phyloP scores from a whole-genome alignment of 1,140 invertebrate species.

The Lepidurus arcticus region DNA sequence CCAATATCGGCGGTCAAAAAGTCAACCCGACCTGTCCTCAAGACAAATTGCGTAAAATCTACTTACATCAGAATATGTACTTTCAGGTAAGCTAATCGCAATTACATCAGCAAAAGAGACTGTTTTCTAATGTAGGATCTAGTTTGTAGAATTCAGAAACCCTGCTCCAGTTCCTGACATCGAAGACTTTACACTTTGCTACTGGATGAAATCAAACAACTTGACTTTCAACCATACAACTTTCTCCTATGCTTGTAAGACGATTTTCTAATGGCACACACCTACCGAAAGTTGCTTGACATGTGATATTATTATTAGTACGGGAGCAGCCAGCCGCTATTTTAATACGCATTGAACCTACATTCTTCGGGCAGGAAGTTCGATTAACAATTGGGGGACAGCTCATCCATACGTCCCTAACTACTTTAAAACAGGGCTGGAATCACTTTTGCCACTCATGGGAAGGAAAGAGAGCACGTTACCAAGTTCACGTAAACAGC shows the following conservation, averaged over 20 bases:
- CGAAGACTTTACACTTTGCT: constrained; percentile 32
- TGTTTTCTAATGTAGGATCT: background rate
- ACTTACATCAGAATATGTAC: constrained; percentile 11
- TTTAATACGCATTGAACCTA: constrained; percentile 25
- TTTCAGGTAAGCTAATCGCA: constrained; percentile 10
- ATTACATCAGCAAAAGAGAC: background rate
- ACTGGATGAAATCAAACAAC: constrained; percentile 33
- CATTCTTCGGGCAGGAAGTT: constrained; percentile 26
- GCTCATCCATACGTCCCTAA: constrained; percentile 26
- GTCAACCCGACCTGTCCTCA: background rate
- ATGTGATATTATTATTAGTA: background rate
- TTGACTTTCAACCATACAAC: constrained; percentile 28
- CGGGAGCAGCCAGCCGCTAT: constrained; percentile 23
- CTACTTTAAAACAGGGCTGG: constrained; percentile 19
- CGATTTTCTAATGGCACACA: background rate
- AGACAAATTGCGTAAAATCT: constrained; percentile 24
- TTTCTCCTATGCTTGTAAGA: constrained; percentile 32
- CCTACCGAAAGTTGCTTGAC: background rate
- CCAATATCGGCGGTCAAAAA: background rate
- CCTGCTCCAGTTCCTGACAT: constrained; percentile 24
- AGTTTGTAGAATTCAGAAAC: constrained; percentile 29
- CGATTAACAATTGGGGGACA: background rate
- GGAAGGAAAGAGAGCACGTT: constrained; percentile 29
- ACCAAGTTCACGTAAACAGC: constrained; percentile 29
- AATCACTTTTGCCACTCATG: constrained; percentile 33